These are phyloP conservation scores for Tragelaphus oryx DNA, from an alignment of 2,797 vertebrate genomes.

Conservation along the genomic window DNA sequence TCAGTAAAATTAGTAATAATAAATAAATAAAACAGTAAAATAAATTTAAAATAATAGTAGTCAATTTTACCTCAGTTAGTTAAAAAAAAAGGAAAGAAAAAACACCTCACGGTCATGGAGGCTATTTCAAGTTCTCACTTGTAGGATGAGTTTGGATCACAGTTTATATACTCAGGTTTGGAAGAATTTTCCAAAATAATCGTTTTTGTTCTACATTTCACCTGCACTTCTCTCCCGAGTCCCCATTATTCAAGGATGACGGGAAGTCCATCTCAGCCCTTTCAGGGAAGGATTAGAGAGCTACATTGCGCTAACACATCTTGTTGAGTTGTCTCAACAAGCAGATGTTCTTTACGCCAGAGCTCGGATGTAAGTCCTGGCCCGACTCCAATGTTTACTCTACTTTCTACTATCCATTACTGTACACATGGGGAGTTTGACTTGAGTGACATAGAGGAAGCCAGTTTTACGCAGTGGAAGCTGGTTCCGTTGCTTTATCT, in stretches of 20 bases:
- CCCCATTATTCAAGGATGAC: not conserved
- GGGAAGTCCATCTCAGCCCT: not conserved
- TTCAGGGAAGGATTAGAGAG: not conserved
- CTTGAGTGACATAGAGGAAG: not conserved
- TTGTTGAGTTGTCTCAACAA: not conserved
- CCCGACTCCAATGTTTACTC: not conserved
- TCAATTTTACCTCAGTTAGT: not conserved
- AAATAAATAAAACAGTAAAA: not conserved
- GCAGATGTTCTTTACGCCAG: rapidly evolving
- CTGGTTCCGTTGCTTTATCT: not conserved
- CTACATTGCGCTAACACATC: not conserved
- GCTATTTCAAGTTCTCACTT: not conserved
- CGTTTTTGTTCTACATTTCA: rapidly evolving
- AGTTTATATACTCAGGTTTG: not conserved
- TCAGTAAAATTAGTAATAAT: not conserved
- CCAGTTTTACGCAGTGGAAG: not conserved
- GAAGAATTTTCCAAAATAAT: not conserved
- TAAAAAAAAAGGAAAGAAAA: not conserved
- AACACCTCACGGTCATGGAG: not conserved
- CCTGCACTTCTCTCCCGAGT: not conserved
- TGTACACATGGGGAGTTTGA: not conserved
- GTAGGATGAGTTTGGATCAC: not conserved
- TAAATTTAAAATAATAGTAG: not conserved
- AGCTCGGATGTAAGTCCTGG: not conserved
- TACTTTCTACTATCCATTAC: not conserved